Conservation (phyloP, 2,888 invertebrate genomes). For the Cheilosia scutellata region DNA sequence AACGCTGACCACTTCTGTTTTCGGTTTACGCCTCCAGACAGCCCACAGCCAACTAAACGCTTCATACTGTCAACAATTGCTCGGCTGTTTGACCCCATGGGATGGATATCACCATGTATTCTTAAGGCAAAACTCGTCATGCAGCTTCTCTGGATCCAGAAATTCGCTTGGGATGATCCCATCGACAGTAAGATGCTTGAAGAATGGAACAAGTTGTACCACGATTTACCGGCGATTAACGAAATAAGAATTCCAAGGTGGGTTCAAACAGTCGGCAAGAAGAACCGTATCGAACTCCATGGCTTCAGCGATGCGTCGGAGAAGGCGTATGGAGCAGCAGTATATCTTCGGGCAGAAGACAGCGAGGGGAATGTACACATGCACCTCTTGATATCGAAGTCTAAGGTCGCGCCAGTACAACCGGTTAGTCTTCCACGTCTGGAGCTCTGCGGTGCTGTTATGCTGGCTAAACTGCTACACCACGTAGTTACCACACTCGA, state of each 20-base stretch:
- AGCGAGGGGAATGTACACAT: conserved; percentile 1
- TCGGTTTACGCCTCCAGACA: conserved; percentile 11
- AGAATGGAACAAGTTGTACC: conserved; percentile 7
- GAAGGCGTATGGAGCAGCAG: conserved; percentile 18
- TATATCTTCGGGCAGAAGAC: conserved; percentile 16
- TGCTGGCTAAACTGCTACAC: conserved; percentile 7
- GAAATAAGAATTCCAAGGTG: conserved; percentile 8
- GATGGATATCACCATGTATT: conserved; percentile 37
- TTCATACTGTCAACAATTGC: conserved; percentile 30
- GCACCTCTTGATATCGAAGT: conserved; percentile 10
- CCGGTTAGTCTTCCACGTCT: conserved; percentile 13
- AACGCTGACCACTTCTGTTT: conserved; percentile 21
- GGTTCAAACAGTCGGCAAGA: conserved; percentile 6
- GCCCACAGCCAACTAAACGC: conserved; percentile 9
- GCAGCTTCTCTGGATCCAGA: conserved; percentile 5
- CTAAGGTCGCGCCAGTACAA: conserved; percentile 30
- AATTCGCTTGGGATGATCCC: conserved; percentile 24
- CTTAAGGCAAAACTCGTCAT: conserved; percentile 9
- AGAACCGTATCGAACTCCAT: conserved; percentile 10
- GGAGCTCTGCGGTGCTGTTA: not conserved
- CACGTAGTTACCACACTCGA: not conserved
- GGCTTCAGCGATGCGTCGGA: conserved; percentile 50
- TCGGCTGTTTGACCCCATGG: conserved; percentile 30
- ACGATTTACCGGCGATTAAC: conserved; percentile 17
- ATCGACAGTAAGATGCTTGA: conserved; percentile 3